Evolutionary conservation across 2,888 invertebrate species (phyloP).

Genomic region (Brachypalpus laphriformis): DNA sequence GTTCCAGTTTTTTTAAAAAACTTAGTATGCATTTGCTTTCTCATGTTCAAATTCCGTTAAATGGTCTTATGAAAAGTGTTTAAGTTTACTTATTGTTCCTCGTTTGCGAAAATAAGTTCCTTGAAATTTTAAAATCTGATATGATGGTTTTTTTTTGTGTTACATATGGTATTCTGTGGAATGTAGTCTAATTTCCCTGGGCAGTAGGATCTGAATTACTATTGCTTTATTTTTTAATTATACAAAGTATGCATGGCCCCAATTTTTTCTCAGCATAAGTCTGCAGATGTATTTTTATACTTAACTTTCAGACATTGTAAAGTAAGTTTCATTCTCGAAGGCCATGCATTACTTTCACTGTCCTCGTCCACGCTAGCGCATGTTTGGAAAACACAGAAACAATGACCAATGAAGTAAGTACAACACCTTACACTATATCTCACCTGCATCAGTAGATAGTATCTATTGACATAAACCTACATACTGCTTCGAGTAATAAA

Average conservation of each 20-base stretch:
- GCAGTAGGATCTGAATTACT: background rate
- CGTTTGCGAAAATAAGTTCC: no score
- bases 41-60: no score
- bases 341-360: constrained; percentile 52
- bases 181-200: background rate
- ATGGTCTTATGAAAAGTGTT: no score
- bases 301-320: constrained; percentile 36
- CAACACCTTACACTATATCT: constrained; percentile 25
- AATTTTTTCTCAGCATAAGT: background rate
- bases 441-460: constrained; percentile 33
- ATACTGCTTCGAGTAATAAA: constrained; percentile 21
- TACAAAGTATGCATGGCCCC: background rate
- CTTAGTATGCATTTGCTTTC: no score
- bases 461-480: constrained; percentile 24
- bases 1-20: background rate
- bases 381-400: constrained; percentile 32
- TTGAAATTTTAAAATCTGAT: background rate
- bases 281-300: background rate
- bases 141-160: background rate
- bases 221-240: background rate
- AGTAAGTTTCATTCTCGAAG: constrained; percentile 28
- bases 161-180: background rate
- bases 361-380: constrained; percentile 21
- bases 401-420: constrained; percentile 39
- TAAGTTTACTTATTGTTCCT: no score